A percentile compares a stretch with the other conserved stretches of the same genome.
These are phyloP conservation scores for Natator depressus DNA, from an alignment of 2,113 vertebrate species.

Conservation along the genomic window DNA sequence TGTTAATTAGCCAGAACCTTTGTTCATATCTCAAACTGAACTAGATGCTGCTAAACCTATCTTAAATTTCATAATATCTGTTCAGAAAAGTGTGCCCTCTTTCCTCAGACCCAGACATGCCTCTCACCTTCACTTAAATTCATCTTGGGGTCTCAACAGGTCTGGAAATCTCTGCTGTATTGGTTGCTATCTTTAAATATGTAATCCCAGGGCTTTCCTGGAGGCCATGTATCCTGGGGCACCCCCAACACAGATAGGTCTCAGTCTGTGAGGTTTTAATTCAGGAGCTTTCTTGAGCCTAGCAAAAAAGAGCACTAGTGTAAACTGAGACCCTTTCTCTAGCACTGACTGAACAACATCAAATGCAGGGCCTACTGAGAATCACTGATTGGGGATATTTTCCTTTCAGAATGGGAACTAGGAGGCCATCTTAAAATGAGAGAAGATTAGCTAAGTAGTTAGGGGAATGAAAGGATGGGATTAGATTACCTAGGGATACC, in stretches of 20 bases:
- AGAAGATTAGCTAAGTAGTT: neutral
- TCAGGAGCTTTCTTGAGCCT: neutral
- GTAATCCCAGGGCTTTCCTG: neutral
- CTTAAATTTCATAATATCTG: slow-evolving; percentile 41
- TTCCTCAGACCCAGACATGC: slow-evolving; percentile 30
- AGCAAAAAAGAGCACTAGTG: neutral
- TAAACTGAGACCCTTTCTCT: neutral
- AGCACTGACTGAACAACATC: neutral
- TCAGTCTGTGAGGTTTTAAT: neutral
- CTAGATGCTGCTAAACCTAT: slow-evolving; percentile 6
- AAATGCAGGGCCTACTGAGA: neutral
- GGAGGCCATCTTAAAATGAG: neutral
- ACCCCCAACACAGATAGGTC: neutral
- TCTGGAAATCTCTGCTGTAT: slow-evolving; percentile 4
- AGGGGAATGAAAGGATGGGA: neutral
- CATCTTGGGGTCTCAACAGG: slow-evolving; percentile 15
- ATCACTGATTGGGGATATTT: neutral
- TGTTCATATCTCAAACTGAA: slow-evolving; percentile 25
- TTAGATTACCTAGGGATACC: neutral
- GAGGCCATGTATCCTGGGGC: neutral
- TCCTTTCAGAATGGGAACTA: neutral
- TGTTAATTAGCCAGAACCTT: slow-evolving; percentile 57
- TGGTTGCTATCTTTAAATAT: slow-evolving; percentile 23
- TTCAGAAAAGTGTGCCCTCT: slow-evolving; percentile 8
- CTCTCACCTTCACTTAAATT: slow-evolving; percentile 28